A percentile compares a stretch with the other conserved stretches of the same genome.
Evolutionary conservation across 2,888 invertebrate species (phyloP).

Genomic region (Agrochola lota): DNA sequence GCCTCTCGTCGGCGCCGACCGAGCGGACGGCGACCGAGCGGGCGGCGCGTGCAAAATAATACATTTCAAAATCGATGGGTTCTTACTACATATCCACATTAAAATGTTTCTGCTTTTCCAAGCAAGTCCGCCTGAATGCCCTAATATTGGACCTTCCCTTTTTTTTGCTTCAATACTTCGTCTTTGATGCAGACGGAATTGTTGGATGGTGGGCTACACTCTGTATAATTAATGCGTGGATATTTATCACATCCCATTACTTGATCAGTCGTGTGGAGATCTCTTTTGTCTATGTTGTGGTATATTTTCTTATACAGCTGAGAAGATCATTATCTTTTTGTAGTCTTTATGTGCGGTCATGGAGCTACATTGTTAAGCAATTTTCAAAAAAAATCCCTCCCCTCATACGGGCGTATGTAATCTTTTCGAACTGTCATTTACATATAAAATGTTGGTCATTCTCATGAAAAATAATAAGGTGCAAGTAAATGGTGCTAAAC

Average conservation of each 20-base stretch:
- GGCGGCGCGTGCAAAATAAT: slow-evolving; percentile 40
- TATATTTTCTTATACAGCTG: neutral
- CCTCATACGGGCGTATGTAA: no score
- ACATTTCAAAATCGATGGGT: slow-evolving; percentile 28
- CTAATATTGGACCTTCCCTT: slow-evolving; percentile 6
- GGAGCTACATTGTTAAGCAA: neutral
- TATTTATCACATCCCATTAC: slow-evolving; percentile 25
- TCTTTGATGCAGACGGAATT: slow-evolving; percentile 31
- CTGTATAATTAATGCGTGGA: slow-evolving; percentile 21
- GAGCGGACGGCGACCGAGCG: neutral
- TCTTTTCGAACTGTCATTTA: neutral
- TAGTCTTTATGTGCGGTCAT: neutral
- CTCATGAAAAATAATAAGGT: neutral
- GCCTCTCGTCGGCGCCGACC: neutral
- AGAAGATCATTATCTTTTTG: neutral
- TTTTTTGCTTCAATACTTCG: slow-evolving; percentile 31
- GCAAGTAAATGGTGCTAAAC: neutral
- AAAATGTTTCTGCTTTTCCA: slow-evolving; percentile 43
- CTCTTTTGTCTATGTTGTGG: slow-evolving; percentile 5
- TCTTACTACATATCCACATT: slow-evolving; percentile 38
- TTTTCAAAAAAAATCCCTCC: neutral
- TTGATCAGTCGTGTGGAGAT: slow-evolving; percentile 16
- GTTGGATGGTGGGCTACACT: slow-evolving; percentile 12
- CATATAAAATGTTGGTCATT: no score
- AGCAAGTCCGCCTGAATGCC: slow-evolving; percentile 17